These are phyloP conservation scores for Leptodirus hochenwartii DNA, from an alignment of 2,888 invertebrate genomes.

Conservation along the genomic window DNA sequence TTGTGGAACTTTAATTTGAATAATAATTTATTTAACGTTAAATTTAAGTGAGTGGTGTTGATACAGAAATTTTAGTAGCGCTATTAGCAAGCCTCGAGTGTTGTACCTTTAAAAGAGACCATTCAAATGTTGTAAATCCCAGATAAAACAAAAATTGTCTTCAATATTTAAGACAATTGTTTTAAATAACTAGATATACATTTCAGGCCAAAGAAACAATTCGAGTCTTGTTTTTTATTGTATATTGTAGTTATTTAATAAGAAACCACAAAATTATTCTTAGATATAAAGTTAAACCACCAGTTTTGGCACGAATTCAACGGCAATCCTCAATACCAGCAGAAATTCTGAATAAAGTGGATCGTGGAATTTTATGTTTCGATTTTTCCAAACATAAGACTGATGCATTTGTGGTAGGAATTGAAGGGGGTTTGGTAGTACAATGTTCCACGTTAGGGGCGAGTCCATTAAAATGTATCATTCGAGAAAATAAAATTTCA, in stretches of 20 bases:
- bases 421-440: constrained; percentile 26
- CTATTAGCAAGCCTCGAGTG: background rate
- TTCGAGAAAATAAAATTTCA: constrained; percentile 4
- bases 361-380: constrained; percentile 23
- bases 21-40: constrained; percentile 12
- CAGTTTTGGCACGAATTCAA: constrained; percentile 16
- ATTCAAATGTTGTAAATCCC: too few species aligned
- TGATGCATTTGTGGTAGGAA: constrained; percentile 25
- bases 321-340: constrained; percentile 10
- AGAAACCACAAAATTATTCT: too few species aligned
- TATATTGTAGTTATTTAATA: too few species aligned
- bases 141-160: too few species aligned
- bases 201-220: too few species aligned
- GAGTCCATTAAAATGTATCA: constrained; percentile 18
- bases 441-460: constrained; percentile 25
- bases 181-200: too few species aligned
- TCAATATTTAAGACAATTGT: too few species aligned
- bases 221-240: too few species aligned
- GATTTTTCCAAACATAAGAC: constrained; percentile 24
- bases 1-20: constrained; percentile 20
- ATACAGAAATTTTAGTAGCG: background rate
- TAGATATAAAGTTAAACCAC: constrained; percentile 22
- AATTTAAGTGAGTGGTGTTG: constrained; percentile 8
- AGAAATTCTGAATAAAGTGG: constrained; percentile 16
- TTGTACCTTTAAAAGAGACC: too few species aligned